phyloP scores from a whole-genome alignment of 2,888 invertebrate species.

The Chymomyza fuscimana region DNA sequence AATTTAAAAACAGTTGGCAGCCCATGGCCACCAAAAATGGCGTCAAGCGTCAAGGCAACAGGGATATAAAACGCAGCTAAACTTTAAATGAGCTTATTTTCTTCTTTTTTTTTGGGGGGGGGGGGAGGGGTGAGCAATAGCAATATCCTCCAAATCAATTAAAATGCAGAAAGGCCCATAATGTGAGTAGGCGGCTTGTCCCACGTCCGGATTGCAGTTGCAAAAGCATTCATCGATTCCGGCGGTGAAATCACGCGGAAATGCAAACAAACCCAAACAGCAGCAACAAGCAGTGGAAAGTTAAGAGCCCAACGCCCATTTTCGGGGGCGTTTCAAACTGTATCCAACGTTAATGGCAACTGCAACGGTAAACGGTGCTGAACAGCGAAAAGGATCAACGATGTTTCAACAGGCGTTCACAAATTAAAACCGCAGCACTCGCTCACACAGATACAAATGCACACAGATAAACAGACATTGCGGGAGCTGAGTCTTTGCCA shows the following conservation, averaged over 20 bases:
- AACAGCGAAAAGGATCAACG: conserved; percentile 42
- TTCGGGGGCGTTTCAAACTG: conserved; percentile 19
- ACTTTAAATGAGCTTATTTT: not conserved
- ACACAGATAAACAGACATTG: conserved; percentile 1
- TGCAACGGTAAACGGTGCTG: conserved; percentile 13
- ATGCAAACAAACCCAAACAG: conserved; percentile 38
- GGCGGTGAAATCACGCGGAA: conserved; percentile 57
- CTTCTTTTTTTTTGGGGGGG: not conserved
- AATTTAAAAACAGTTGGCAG: conserved; percentile 60
- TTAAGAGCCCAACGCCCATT: conserved; percentile 9
- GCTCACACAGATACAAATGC: conserved; percentile 26
- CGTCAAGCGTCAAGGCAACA: not conserved
- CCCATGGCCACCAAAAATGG: conserved; percentile 18
- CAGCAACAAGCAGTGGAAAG: conserved; percentile 22
- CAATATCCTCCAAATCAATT: conserved; percentile 44
- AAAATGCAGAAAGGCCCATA: conserved; percentile 33
- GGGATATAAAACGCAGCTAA: not conserved
- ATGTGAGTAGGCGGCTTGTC: not conserved
- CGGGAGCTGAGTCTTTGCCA: not conserved
- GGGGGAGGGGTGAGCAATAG: not conserved
- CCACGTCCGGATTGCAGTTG: not conserved
- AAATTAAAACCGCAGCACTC: conserved; percentile 65
- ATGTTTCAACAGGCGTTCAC: conserved; percentile 34
- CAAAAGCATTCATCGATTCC: conserved; percentile 39
- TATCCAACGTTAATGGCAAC: conserved; percentile 22